Evolutionary conservation across 1,140 invertebrate species (phyloP).

Genomic region (Brachionus calyciflorus): DNA sequence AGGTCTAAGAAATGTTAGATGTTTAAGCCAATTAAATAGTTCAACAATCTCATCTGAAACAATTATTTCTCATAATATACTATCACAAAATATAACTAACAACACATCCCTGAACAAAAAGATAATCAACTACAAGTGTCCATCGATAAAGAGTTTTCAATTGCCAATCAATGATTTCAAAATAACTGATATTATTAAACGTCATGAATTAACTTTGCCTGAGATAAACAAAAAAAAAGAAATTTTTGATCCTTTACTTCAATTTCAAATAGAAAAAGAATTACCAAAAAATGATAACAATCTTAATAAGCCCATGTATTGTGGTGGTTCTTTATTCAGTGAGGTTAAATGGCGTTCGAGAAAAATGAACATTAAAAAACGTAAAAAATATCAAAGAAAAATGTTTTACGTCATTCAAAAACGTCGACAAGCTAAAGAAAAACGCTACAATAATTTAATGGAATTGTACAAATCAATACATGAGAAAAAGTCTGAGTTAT

Average conservation of each 20-base stretch:
- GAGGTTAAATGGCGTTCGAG: conserved; percentile 35
- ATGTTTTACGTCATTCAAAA: conserved; percentile 46
- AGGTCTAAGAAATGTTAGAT: not conserved
- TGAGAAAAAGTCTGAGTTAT: conserved; percentile 23
- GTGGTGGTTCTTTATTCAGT: conserved; percentile 21
- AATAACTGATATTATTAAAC: conserved; percentile 39
- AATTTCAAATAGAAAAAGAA: conserved; percentile 44
- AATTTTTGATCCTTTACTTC: conserved; percentile 19
- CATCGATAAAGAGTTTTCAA: conserved; percentile 37
- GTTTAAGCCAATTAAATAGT: not conserved
- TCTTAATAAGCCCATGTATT: conserved; percentile 2
- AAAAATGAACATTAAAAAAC: conserved; percentile 46
- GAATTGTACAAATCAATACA: conserved; percentile 26
- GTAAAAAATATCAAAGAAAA: conserved; percentile 45
- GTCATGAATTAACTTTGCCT: conserved; percentile 32
- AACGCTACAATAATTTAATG: conserved; percentile 2
- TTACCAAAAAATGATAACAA: not conserved
- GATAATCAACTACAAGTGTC: not conserved
- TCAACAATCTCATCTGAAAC: no score
- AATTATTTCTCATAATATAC: not conserved
- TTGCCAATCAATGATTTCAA: conserved; percentile 19
- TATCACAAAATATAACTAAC: not conserved
- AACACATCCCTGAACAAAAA: not conserved
- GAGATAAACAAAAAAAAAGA: conserved; percentile 44
- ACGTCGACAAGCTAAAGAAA: conserved; percentile 31